A percentile compares a stretch with the other conserved stretches of the same genome.
Conservation (phyloP, 2,888 invertebrate genomes). For the Ormyrus pomaceus region DNA sequence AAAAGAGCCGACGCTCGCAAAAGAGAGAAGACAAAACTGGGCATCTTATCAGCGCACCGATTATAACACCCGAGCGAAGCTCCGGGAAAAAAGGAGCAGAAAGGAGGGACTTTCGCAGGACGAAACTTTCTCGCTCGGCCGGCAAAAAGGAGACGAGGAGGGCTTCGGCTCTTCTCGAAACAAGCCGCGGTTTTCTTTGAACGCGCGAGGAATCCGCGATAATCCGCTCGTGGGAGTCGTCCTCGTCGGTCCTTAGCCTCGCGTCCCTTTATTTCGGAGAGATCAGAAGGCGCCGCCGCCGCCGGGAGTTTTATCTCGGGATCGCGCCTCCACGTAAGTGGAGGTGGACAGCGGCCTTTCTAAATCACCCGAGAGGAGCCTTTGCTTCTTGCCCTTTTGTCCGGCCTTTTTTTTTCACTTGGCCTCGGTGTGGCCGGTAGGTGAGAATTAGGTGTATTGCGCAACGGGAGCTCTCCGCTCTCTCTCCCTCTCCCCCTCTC, state of each 20-base stretch:
- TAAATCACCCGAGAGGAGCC: slow-evolving; percentile 37
- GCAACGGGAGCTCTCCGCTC: too few species aligned
- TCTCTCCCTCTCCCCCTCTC: too few species aligned
- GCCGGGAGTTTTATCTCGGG: slow-evolving; percentile 42
- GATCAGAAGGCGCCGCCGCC: slow-evolving; percentile 48
- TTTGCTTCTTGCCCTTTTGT: not conserved
- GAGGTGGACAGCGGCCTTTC: slow-evolving; percentile 48
- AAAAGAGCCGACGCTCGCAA: not conserved
- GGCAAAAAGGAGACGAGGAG: not conserved
- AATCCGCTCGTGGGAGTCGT: slow-evolving; percentile 62
- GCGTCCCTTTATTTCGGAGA: slow-evolving; percentile 62
- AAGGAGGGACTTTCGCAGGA: slow-evolving; percentile 7
- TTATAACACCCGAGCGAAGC: slow-evolving; percentile 46
- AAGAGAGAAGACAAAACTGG: not conserved
- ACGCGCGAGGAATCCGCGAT: slow-evolving; percentile 52
- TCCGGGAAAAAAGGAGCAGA: slow-evolving; percentile 12
- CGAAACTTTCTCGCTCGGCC: slow-evolving; percentile 4
- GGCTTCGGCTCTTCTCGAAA: slow-evolving; percentile 26
- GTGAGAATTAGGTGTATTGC: not conserved
- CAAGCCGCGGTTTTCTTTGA: slow-evolving; percentile 52
- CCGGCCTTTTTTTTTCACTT: slow-evolving; percentile 14
- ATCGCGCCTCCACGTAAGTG: slow-evolving; percentile 18
- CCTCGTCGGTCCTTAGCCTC: slow-evolving; percentile 61
- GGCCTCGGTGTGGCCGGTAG: not conserved
- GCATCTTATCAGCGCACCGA: slow-evolving; percentile 52